Evolutionary conservation across 2,797 vertebrate genomes (phyloP), one percentile per base, ranked within the genome.

Genomic region (Pantherophis alleghaniensis): DNA sequence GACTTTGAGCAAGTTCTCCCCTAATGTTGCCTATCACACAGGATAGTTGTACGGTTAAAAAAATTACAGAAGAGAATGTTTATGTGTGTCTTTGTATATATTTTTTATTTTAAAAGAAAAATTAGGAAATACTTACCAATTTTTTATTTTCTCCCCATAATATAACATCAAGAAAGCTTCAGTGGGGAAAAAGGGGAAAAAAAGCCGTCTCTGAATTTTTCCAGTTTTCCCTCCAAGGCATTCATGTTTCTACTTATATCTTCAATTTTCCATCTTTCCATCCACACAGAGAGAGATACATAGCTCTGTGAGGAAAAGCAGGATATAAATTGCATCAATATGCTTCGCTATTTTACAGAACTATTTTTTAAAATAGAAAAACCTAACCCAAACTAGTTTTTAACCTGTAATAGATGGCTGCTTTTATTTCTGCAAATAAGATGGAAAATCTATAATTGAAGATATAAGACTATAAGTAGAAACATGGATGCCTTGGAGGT

Each of bases 341-440:
- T 56, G 0, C 56, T 51, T 37, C 6, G 7, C 32, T 74, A 74
- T 74, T 79, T 79, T 37, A 74, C 32, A 22, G 16, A 79, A 42
- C 69, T 42, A 42, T 42, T 42, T 79, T 42, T 74, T 79, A 4
- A 37, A 61, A 20, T 42, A 42, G 69, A 37, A 79, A 42, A 79
- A 37, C 3, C 22, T 79, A 42, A 2, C 32, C 18, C 69, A 42
- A 20, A 79, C 7, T 79, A 79, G 3, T 79, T 79, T 79, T 79
- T 79, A 79, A 20, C 18, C 32, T 94, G 88, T 93, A 91, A 91
- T 96, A 61, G 92, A 79, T 96, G 92, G 96, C 92, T 96, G 59
- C 95, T 97, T 96, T 95, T 59, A 53, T 96, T 96, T 90, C 79
- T 93, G 94, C 96, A 87, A 37, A 56, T 88, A 95, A 92, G 91